Percentiles rank a stretch among this genome's conserved stretches.
phyloP scores from a whole-genome alignment of 1,140 invertebrate genomes.

The Cydia fagiglandana region DNA sequence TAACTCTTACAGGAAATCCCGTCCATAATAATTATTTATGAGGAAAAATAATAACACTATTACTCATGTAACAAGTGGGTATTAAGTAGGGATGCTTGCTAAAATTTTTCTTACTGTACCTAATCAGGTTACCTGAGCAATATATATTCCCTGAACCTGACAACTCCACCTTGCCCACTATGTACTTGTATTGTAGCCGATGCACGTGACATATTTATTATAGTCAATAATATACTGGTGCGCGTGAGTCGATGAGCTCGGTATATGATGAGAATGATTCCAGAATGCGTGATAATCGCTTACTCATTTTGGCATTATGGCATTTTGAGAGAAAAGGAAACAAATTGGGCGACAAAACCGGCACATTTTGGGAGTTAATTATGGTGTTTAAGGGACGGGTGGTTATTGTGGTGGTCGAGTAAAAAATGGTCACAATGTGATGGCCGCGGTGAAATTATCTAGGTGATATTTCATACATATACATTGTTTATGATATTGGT shows the following conservation, averaged over 20 bases:
- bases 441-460: neutral
- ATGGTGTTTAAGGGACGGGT: conserved; percentile 13
- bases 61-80: too few species aligned
- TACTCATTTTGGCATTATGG: conserved; percentile 30
- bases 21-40: too few species aligned
- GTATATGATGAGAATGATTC: neutral
- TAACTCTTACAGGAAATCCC: too few species aligned
- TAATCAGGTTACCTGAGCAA: too few species aligned
- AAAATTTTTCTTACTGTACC: too few species aligned
- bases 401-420: neutral
- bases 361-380: conserved; percentile 25
- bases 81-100: too few species aligned
- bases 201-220: too few species aligned
- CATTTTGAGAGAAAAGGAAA: conserved; percentile 16
- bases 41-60: too few species aligned
- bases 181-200: too few species aligned
- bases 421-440: neutral
- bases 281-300: conserved; percentile 23
- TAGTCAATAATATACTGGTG: too few species aligned
- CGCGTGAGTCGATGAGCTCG: neutral
- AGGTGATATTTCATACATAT: neutral
- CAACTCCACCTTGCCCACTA: too few species aligned
- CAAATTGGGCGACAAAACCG: conserved; percentile 29
- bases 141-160: too few species aligned
- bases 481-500: neutral